Conservation (phyloP, 2,113 vertebrate genomes). For the Muntiacus muntjak region DNA sequence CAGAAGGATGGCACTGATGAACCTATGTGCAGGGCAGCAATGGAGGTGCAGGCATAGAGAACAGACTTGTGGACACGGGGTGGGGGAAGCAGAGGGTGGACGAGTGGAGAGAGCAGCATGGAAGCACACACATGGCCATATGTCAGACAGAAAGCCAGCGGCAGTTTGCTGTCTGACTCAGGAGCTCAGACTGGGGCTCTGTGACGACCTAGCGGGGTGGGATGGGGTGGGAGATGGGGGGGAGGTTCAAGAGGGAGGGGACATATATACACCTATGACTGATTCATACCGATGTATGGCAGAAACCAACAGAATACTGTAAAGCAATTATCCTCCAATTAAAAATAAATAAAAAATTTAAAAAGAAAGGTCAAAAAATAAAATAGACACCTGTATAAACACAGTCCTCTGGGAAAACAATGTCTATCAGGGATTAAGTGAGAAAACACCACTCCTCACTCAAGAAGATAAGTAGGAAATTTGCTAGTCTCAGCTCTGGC, state of each 20-base stretch:
- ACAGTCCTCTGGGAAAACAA: not conserved
- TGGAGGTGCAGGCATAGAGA: not conserved
- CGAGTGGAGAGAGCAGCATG: fast-evolving
- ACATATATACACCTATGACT: fast-evolving
- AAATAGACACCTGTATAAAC: not conserved
- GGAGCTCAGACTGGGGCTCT: not conserved
- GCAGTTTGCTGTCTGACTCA: not conserved
- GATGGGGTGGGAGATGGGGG: not conserved
- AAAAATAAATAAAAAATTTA: not conserved
- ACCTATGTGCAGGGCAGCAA: fast-evolving
- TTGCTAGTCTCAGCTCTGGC: not conserved
- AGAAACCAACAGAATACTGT: not conserved
- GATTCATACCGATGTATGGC: not conserved
- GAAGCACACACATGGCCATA: not conserved
- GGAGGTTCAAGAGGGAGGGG: not conserved
- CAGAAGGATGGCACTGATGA: fast-evolving
- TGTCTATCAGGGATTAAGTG: not conserved
- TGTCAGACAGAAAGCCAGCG: not conserved
- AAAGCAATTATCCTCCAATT: not conserved
- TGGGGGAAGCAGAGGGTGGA: not conserved
- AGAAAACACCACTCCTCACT: not conserved
- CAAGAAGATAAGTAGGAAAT: not conserved
- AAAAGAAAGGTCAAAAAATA: not conserved
- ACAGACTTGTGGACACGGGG: not conserved
- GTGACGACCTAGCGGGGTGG: not conserved